Conservation (phyloP, 2,113 vertebrate species). For the Trichechus manatus region DNA sequence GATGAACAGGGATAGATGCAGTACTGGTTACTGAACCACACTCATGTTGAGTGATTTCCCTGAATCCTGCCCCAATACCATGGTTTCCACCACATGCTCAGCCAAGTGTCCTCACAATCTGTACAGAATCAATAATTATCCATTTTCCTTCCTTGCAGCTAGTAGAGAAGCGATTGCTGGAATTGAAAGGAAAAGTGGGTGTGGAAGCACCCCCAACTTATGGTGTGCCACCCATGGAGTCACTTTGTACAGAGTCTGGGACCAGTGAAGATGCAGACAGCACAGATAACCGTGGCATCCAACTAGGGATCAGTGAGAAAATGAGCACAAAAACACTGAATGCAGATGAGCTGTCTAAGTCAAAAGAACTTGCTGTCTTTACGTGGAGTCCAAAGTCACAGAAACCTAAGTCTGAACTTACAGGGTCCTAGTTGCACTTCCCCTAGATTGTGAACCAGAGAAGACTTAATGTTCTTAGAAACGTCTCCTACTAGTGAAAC, state of each 20-base stretch:
- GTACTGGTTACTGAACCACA: fast-evolving
- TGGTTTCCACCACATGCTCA: neutral
- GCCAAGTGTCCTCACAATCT: neutral
- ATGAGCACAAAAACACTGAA: too few species aligned
- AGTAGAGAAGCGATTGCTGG: neutral
- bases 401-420: too few species aligned
- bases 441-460: fast-evolving
- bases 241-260: too few species aligned
- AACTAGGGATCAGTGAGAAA: too few species aligned
- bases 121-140: neutral
- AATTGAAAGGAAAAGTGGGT: neutral
- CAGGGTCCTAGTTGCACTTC: fast-evolving
- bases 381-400: too few species aligned
- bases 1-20: neutral
- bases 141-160: neutral
- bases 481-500: neutral
- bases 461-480: neutral
- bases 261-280: fast-evolving
- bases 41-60: neutral
- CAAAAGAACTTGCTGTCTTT: too few species aligned
- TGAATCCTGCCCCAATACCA: fast-evolving
- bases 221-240: fast-evolving
- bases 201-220: too few species aligned
- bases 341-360: neutral
- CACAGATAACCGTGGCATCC: neutral